Conservation (phyloP, 2,797 vertebrate species). For the Schizopygopsis malacanthus region DNA sequence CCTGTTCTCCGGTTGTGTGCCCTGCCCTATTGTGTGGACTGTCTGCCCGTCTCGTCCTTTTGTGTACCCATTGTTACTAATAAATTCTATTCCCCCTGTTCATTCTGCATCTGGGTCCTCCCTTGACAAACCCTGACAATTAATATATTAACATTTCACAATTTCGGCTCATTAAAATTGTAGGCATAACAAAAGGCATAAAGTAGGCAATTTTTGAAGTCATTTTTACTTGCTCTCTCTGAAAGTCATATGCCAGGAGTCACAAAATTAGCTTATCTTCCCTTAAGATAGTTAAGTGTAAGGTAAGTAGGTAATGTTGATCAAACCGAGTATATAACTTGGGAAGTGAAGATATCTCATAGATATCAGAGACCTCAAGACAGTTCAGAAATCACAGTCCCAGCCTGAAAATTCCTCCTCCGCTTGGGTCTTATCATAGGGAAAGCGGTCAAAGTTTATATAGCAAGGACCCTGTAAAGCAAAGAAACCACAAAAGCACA, state of each 20-base stretch:
- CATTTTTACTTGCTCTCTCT: not conserved
- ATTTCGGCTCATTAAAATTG: not conserved
- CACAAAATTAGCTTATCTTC: not conserved
- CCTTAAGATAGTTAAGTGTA: not conserved
- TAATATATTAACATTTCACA: not conserved
- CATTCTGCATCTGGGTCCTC: too few relatives aligned
- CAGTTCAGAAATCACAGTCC: conserved; percentile 75
- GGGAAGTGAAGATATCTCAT: not conserved
- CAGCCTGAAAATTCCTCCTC: conserved; percentile 79
- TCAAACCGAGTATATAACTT: conserved; percentile 9
- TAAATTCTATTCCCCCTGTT: too few relatives aligned
- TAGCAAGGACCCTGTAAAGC: conserved; percentile 79
- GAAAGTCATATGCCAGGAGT: not conserved
- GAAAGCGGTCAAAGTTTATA: conserved; percentile 82
- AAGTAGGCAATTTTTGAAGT: not conserved
- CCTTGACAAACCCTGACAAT: too few relatives aligned
- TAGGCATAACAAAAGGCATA: not conserved
- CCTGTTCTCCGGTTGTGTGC: too few relatives aligned
- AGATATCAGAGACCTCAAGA: not conserved
- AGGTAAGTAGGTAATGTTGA: not conserved
- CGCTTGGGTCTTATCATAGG: conserved; percentile 70
- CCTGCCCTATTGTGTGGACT: too few relatives aligned
- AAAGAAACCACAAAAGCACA: conserved; percentile 7
- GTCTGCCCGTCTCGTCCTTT: too few relatives aligned
- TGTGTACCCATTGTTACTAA: too few relatives aligned